phyloP scores from a whole-genome alignment of 2,113 vertebrate species.

The Ochotona curzoniae region DNA sequence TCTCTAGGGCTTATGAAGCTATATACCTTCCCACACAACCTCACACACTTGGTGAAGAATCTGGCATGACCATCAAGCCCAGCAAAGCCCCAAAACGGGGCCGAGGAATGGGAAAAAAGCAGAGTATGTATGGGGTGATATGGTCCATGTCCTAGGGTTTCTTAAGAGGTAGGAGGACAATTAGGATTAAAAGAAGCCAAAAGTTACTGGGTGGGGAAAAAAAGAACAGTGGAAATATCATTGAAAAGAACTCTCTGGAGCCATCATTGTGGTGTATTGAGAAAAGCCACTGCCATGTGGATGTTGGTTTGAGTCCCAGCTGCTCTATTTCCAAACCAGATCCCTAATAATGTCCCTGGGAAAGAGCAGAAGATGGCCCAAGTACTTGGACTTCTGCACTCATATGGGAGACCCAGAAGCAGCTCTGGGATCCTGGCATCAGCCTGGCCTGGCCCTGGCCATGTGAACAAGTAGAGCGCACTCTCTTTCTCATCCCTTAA shows the following conservation, averaged over 20 bases:
- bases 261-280: too few relatives aligned
- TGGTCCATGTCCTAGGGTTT: neutral
- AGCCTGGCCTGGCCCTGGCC: too few relatives aligned
- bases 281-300: too few relatives aligned
- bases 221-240: constrained; percentile 28
- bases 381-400: too few relatives aligned
- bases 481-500: too few relatives aligned
- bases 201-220: neutral
- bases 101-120: constrained; percentile 13
- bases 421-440: too few relatives aligned
- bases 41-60: neutral
- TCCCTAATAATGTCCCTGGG: too few relatives aligned
- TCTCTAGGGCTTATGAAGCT: neutral
- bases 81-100: constrained; percentile 52
- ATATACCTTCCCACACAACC: fast-evolving
- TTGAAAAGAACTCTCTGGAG: neutral
- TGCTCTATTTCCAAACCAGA: too few relatives aligned
- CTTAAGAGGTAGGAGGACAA: neutral
- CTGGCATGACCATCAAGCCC: neutral
- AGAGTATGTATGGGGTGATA: constrained; percentile 58
- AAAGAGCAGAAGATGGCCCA: too few relatives aligned
- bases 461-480: too few relatives aligned
- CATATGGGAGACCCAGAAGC: too few relatives aligned
- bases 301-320: too few relatives aligned
- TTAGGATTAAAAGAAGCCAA: constrained; percentile 15